Evolutionary conservation across 2,888 invertebrate genomes (phyloP).

Genomic region (Hirtodrosophila confusa): DNA sequence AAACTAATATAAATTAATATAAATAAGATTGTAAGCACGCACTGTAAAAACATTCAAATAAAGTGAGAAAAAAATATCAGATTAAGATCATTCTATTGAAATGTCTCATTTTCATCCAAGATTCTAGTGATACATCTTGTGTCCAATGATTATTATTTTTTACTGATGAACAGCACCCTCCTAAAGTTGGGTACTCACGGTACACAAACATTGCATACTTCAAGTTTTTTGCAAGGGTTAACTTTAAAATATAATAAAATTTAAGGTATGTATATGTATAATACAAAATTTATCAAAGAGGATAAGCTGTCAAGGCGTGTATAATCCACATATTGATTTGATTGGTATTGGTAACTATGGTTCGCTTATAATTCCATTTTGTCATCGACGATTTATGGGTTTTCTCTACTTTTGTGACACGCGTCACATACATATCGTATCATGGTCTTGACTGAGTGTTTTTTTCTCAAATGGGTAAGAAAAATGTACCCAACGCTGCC

Average conservation of each 20-base stretch:
- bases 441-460: constrained; percentile 48
- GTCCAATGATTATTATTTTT: too few relatives aligned
- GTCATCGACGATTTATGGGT: constrained; percentile 56
- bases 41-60: constrained; percentile 30
- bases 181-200: too few relatives aligned
- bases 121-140: too few relatives aligned
- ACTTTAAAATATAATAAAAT: too few relatives aligned
- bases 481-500: constrained; percentile 41
- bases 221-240: too few relatives aligned
- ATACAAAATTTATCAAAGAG: neutral
- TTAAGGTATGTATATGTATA: too few relatives aligned
- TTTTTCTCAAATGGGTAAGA: constrained; percentile 20
- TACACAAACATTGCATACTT: too few relatives aligned
- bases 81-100: neutral
- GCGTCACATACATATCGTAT: constrained; percentile 42
- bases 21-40: constrained; percentile 48
- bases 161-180: too few relatives aligned
- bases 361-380: constrained; percentile 36
- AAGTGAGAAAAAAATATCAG: constrained; percentile 20
- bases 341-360: constrained; percentile 31
- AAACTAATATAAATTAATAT: constrained; percentile 9
- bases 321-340: constrained; percentile 38
- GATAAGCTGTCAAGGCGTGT: constrained; percentile 41
- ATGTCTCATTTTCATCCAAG: too few relatives aligned
- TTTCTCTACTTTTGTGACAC: constrained; percentile 47